phyloP scores from a whole-genome alignment of 1,140 invertebrate species.

The Bombyx mandarina region DNA sequence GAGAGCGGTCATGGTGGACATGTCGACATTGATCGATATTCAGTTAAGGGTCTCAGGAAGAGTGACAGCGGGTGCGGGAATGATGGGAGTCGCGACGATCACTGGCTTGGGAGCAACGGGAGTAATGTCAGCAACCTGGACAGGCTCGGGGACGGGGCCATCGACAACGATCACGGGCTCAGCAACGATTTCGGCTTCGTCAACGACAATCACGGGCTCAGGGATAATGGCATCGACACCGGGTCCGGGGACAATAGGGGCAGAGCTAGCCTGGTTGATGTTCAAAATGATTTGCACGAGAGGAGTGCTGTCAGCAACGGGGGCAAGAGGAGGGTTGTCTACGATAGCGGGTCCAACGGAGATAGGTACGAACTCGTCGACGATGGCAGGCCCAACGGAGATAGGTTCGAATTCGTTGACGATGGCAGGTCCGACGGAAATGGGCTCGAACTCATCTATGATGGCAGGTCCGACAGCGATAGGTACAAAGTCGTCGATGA shows the following conservation, averaged over 20 bases:
- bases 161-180: constrained; percentile 4
- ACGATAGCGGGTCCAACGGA: constrained; percentile 1
- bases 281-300: constrained; percentile 28
- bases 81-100: constrained; percentile 25
- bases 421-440: constrained; percentile 22
- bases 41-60: constrained; percentile 22
- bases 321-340: constrained; percentile 7
- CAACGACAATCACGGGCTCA: constrained; percentile 7
- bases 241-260: constrained; percentile 3
- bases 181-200: constrained; percentile 1
- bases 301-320: constrained; percentile 17
- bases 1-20: too few species aligned
- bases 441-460: constrained; percentile 18
- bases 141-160: constrained; percentile 6
- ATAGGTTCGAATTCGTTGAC: constrained; percentile 25
- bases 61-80: constrained; percentile 16
- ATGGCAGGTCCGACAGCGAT: constrained; percentile 42
- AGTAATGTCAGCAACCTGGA: constrained; percentile 5
- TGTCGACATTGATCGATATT: neutral
- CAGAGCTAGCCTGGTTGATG: constrained; percentile 4
- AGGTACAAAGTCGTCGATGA: constrained; percentile 18
- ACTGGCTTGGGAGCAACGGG: constrained; percentile 15
- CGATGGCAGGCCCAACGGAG: constrained; percentile 2
- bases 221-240: neutral
- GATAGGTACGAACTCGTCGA: neutral